Evolutionary conservation across 2,888 invertebrate genomes (phyloP).

Genomic region (Nineta flava): DNA sequence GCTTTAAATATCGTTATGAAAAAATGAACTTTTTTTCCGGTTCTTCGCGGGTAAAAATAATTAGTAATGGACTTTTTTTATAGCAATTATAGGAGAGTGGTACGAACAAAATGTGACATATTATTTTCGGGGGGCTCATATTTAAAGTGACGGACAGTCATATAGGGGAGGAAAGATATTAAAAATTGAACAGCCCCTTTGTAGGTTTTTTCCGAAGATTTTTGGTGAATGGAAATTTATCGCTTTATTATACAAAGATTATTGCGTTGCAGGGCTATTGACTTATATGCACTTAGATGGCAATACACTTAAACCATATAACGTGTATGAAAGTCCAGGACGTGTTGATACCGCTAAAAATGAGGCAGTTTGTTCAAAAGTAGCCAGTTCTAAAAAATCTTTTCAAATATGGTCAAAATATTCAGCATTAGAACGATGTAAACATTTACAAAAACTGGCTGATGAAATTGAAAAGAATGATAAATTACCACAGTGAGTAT

Average conservation of each 20-base stretch:
- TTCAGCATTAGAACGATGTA: slow-evolving; percentile 13
- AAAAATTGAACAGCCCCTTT: too few species aligned
- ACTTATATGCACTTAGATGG: neutral
- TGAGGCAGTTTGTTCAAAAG: slow-evolving; percentile 30
- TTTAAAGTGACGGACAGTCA: too few species aligned
- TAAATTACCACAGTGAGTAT: slow-evolving; percentile 5
- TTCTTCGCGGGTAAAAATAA: too few species aligned
- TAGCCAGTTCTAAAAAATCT: slow-evolving; percentile 31
- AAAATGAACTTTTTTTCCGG: too few species aligned
- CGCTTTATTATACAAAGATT: neutral
- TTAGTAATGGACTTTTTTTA: too few species aligned
- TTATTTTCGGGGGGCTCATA: too few species aligned
- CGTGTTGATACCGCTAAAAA: slow-evolving; percentile 10
- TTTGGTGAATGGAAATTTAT: too few species aligned
- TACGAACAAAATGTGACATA: too few species aligned
- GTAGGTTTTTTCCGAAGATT: too few species aligned
- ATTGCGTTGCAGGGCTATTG: neutral
- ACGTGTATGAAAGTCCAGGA: neutral
- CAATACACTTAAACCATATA: neutral
- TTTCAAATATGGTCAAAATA: slow-evolving; percentile 24
- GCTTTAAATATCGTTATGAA: too few species aligned
- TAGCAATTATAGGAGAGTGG: too few species aligned
- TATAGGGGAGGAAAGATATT: too few species aligned
- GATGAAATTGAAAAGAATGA: slow-evolving; percentile 12
- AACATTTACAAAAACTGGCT: slow-evolving; percentile 15